phyloP scores from a whole-genome alignment of 2,113 vertebrate genomes.

The Poeciliopsis turrubarensis region DNA sequence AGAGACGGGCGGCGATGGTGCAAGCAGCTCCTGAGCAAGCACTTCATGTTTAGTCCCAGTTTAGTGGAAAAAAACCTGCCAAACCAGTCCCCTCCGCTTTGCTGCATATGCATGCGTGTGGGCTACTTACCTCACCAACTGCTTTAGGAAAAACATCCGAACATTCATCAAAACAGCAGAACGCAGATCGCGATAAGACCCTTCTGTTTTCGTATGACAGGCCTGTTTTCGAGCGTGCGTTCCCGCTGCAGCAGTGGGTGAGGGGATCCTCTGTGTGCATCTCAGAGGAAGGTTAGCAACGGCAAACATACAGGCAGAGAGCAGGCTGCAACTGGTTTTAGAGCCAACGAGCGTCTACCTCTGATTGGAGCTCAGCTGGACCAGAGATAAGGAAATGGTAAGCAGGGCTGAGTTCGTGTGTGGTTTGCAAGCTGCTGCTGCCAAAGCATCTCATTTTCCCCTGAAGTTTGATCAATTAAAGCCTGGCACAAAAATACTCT shows the following conservation, averaged over 20 bases:
- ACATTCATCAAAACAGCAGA: constrained; percentile 73
- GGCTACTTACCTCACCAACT: constrained; percentile 67
- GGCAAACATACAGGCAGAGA: constrained; percentile 34
- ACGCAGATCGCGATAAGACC: constrained; percentile 73
- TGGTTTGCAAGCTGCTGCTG: constrained; percentile 35
- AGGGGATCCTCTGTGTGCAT: constrained; percentile 4
- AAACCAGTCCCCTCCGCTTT: constrained; percentile 65
- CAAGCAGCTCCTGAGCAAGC: constrained; percentile 62
- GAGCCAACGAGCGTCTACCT: constrained; percentile 48
- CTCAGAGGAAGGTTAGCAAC: constrained; percentile 1
- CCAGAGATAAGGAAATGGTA: constrained; percentile 50
- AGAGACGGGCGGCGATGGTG: constrained; percentile 60
- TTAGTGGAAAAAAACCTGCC: constrained; percentile 70
- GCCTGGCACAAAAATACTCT: not conserved
- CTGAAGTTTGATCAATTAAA: constrained; percentile 57
- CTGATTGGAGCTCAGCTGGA: constrained; percentile 48
- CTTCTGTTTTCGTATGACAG: constrained; percentile 50
- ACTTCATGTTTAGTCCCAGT: constrained; percentile 70
- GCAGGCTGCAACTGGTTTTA: constrained; percentile 56
- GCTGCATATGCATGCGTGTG: constrained; percentile 49
- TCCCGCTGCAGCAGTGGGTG: constrained; percentile 13
- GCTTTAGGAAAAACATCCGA: constrained; percentile 80
- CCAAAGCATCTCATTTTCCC: constrained; percentile 25
- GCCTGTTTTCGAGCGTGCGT: constrained; percentile 51
- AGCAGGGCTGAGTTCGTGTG: constrained; percentile 11